Evolutionary conservation across 2,797 vertebrate species (phyloP).

Genomic region (Cryptoblepharus egeriae): DNA sequence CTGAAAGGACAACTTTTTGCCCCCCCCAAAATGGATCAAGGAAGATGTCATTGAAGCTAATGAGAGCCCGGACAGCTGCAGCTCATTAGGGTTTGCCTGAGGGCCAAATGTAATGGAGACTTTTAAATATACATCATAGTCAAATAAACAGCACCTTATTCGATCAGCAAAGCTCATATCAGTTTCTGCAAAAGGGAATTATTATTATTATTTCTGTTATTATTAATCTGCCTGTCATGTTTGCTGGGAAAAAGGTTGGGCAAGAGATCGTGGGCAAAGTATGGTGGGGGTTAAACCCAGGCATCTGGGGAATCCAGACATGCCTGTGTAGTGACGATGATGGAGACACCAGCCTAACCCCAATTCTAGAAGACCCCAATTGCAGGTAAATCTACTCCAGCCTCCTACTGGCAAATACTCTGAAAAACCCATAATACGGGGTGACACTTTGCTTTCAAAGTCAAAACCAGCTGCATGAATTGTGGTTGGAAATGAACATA

Average conservation of each 20-base stretch:
- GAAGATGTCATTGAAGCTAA: slow-evolving; percentile 80
- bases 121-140: slow-evolving; percentile 79
- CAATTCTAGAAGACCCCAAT: neutral
- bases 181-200: slow-evolving; percentile 64
- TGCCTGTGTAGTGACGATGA: neutral
- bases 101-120: slow-evolving; percentile 79
- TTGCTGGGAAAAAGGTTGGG: slow-evolving; percentile 64
- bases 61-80: slow-evolving; percentile 78
- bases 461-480: no score
- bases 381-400: neutral
- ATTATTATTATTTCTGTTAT: slow-evolving; percentile 46
- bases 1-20: slow-evolving; percentile 71
- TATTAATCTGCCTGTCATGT: slow-evolving; percentile 23
- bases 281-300: neutral
- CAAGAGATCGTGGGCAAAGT: neutral
- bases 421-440: no score
- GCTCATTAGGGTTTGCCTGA: slow-evolving; percentile 77
- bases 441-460: no score
- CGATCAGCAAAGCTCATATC: slow-evolving; percentile 67
- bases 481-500: no score
- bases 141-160: slow-evolving; percentile 81
- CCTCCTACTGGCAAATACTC: neutral
- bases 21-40: slow-evolving; percentile 71
- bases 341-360: neutral
- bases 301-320: no score